These are phyloP conservation scores for Dryobota labecula DNA, from an alignment of 2,888 invertebrate species.

Conservation along the genomic window DNA sequence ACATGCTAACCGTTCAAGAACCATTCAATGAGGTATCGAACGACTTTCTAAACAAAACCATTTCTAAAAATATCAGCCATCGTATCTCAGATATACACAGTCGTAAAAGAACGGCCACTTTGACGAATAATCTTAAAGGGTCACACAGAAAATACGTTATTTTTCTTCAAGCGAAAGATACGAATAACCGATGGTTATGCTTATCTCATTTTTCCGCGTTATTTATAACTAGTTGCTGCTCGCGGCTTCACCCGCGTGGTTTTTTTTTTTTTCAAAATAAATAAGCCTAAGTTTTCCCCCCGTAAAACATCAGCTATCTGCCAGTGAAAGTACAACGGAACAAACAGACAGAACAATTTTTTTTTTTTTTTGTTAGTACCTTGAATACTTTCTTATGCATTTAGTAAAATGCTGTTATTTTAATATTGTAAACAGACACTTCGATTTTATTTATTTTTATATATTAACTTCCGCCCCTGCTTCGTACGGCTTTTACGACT, in stretches of 20 bases:
- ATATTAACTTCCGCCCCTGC: no score
- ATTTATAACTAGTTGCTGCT: neutral
- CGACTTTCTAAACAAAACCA: constrained; percentile 69
- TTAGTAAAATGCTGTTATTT: no score
- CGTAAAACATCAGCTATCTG: no score
- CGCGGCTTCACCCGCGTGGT: neutral
- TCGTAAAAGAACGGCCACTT: constrained; percentile 53
- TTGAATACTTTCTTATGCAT: no score
- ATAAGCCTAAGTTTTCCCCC: no score
- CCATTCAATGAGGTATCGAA: constrained; percentile 56
- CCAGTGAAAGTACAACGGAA: no score
- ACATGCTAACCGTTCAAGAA: constrained; percentile 43
- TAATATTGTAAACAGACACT: no score
- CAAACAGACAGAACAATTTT: no score
- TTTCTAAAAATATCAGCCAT: constrained; percentile 59
- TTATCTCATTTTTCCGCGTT: constrained; percentile 35
- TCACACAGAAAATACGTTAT: constrained; percentile 43
- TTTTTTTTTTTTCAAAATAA: no score
- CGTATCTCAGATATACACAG: constrained; percentile 48
- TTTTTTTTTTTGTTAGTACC: no score
- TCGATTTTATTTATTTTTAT: no score
- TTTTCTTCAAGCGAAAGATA: constrained; percentile 41
- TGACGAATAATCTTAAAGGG: constrained; percentile 50
- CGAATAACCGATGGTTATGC: constrained; percentile 19
- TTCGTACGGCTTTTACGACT: no score